A percentile compares a stretch with the other conserved stretches of the same genome.
phyloP scores from a whole-genome alignment of 2,888 invertebrate species.

The Empis livida region DNA sequence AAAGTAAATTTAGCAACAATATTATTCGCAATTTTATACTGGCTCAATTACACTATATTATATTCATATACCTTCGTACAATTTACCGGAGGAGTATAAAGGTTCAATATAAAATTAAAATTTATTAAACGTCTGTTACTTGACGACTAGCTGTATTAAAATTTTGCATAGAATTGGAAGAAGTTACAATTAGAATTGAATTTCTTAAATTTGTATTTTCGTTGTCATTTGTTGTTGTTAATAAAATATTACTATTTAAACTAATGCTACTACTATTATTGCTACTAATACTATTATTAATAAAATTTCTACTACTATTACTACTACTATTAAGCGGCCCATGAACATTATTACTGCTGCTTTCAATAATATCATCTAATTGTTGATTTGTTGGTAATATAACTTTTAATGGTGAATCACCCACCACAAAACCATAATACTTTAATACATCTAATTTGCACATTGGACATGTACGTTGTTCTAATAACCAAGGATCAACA shows the following conservation, averaged over 20 bases:
- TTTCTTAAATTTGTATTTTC: neutral
- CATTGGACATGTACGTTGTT: constrained; percentile 93
- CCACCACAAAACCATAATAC: constrained; percentile 75
- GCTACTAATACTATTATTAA: constrained; percentile 15
- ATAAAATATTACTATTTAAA: constrained; percentile 3
- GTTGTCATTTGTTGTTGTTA: neutral
- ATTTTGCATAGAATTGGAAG: constrained; percentile 12
- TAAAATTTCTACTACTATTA: constrained; percentile 17
- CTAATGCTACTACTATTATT: constrained; percentile 12
- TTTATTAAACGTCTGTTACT: constrained; percentile 32
- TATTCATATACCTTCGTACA: no score
- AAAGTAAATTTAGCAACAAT: no score
- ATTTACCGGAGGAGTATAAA: no score
- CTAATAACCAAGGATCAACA: constrained; percentile 92
- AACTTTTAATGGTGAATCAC: constrained; percentile 29
- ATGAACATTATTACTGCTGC: neutral
- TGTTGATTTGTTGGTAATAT: neutral
- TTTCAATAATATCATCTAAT: neutral
- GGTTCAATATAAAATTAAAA: no score
- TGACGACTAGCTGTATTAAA: constrained; percentile 24
- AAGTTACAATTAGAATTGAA: neutral
- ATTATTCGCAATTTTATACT: no score
- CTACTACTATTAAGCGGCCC: constrained; percentile 1
- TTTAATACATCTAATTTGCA: constrained; percentile 93
- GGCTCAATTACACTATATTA: no score